Evolutionary conservation across 1,140 invertebrate genomes (phyloP), one percentile per base, ranked within the genome.

Genomic region (Melitaea cinxia): DNA sequence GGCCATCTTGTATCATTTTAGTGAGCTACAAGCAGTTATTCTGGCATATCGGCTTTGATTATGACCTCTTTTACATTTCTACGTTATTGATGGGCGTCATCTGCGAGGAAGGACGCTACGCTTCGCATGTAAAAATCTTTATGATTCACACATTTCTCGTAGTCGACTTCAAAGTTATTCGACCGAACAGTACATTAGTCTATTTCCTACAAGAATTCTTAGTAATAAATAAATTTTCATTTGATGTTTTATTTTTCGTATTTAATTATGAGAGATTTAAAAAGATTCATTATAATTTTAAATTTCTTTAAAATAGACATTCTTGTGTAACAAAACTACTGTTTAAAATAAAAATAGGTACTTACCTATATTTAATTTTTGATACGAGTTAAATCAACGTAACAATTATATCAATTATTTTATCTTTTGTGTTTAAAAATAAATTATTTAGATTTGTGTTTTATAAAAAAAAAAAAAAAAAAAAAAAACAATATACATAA

Each of bases 1-100:
- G 86, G 69, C 80, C 74, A 82, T 88, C 88, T 75, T 68, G 77
- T 82, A 79, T 83, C 82, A 89, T 88, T 85, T 81, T 55, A 73
- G 61, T 89, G 84, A 90, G 78, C 75, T 90, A 90, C 71, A 80
- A 80, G 65, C 66, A 65, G 68, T 88, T 85, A 77, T 53, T 62
- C 65, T 74, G 76, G 73, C 80, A 67, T 65, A 74, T 75, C 72
- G 70, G 79, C 78, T 89, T 88, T 90, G 85, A 85, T 86, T 83
- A 85, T 75, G 65, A 73, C 66, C 66, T 77, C 73, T 76, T 83
- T 81, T 76, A 76, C 68, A 71, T 76, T 77, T 81, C 75, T 69
- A 63, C 67, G 54, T 82, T 82, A 81, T 83, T 83, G 70, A 82
- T 74, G 52, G 67, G 68, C 49, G 58, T 72, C 78, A 83, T 78